Evolutionary conservation across 2,113 vertebrate genomes (phyloP), one percentile per base, ranked within the genome.

Genomic region (Sinosuthora webbiana): DNA sequence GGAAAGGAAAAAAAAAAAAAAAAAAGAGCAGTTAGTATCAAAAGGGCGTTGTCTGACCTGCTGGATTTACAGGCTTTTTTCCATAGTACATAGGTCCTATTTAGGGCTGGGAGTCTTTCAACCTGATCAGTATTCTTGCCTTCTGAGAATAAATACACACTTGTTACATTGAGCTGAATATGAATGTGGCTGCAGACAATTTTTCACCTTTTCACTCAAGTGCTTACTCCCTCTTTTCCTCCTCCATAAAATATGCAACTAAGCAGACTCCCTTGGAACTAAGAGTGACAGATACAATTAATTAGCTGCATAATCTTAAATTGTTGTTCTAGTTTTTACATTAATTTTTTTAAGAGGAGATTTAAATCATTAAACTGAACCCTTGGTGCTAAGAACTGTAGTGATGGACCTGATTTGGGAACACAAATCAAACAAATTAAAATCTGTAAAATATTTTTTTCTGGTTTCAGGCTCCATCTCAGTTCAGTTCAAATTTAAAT

Each of bases 121-220:
- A 60, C 15, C 9, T 87, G 35, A 80, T 81, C 63, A 42, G 47
- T 37, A 47, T 81, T 86, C 76, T 53, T 86, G 22, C 55, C 44
- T 88, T 86, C 52, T 67, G 85, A 94, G 44, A 86, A 90, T 52
- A 88, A 94, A 93, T 70, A 20, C 25, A 70, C 25, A 10, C 10
- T 49, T 90, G 52, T 49, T 70, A 56, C 60, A 31, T 41, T 33
- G 64, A 95, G 18, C 16, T 83, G 73, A 90, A 86, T 93, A 88
- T 70, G 64, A 89, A 90, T 64, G 53, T 68, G 60, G 39, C 44
- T 94, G 56, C 16, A 71, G 60, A 86, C 41, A 86, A 90, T 96
- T 92, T 93, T 94, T 94, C 90, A 96, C 56, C 73, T 75, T 96
- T 96, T 96, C 79, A 88, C 37, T 89, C 88, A 92, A 70, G 41